Conservation (phyloP, 2,113 vertebrate species). For the Casuarius casuarius region DNA sequence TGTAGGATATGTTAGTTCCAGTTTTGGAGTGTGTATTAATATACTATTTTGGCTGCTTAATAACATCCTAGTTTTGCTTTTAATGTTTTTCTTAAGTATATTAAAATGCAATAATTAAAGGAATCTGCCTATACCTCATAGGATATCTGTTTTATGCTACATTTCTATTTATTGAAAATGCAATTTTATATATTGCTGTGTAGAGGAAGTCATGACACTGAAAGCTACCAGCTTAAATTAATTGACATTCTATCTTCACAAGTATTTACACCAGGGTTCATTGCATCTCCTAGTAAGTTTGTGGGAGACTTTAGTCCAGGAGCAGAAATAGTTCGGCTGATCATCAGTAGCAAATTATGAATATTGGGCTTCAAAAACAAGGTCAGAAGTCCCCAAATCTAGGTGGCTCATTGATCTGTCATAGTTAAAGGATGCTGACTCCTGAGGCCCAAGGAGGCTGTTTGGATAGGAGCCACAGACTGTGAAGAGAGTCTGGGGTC, state of each 20-base stretch:
- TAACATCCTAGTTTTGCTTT: neutral
- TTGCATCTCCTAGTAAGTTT: neutral
- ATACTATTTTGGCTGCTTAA: neutral
- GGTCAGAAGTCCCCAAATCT: neutral
- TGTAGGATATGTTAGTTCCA: neutral
- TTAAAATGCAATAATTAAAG: neutral
- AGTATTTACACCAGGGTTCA: neutral
- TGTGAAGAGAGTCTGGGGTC: neutral
- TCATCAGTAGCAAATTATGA: neutral
- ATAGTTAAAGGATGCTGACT: neutral
- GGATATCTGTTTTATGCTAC: neutral
- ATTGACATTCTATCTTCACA: neutral
- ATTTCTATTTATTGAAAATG: neutral
- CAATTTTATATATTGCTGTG: neutral
- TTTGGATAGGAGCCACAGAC: neutral
- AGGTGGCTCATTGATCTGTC: neutral
- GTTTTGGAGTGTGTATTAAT: neutral
- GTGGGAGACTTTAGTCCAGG: neutral
- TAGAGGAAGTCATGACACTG: neutral
- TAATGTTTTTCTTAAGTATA: neutral
- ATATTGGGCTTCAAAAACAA: neutral
- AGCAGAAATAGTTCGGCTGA: neutral
- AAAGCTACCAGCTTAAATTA: neutral
- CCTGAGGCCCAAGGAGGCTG: neutral
- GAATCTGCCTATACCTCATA: neutral